Evolutionary conservation across 2,888 invertebrate species (phyloP).

Genomic region (Drosophila tanythrix): DNA sequence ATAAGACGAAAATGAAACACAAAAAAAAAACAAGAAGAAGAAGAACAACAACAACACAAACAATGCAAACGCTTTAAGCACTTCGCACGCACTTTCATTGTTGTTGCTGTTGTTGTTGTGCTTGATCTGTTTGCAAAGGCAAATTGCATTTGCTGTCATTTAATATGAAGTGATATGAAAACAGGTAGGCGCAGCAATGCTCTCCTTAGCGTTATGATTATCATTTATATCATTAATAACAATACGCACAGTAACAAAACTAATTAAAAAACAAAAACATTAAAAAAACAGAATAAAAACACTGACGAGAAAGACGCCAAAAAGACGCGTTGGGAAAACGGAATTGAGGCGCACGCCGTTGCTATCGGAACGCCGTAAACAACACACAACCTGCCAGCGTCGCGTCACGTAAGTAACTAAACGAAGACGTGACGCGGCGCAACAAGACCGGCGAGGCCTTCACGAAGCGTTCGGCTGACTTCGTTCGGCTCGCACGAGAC

Average conservation of each 20-base stretch:
- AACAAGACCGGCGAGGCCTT: constrained; percentile 37
- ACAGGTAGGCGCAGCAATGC: constrained; percentile 41
- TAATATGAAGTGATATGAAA: constrained; percentile 6
- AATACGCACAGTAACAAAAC: constrained; percentile 26
- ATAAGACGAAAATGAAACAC: constrained; percentile 10
- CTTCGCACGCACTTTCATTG: constrained; percentile 42
- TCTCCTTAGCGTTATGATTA: constrained; percentile 23
- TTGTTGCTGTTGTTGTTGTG: constrained; percentile 8
- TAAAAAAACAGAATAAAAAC: constrained; percentile 21
- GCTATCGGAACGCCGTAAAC: constrained; percentile 1
- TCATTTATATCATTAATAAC: constrained; percentile 37
- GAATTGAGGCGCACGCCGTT: constrained; percentile 22
- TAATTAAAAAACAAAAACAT: constrained; percentile 14
- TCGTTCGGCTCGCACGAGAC: constrained; percentile 32
- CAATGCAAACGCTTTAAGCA: constrained; percentile 37
- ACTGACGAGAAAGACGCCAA: constrained; percentile 44
- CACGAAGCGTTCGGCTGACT: constrained; percentile 28
- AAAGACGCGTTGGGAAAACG: constrained; percentile 21
- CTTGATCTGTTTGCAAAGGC: constrained; percentile 9
- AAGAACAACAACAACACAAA: constrained; percentile 21
- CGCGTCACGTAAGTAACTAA: constrained; percentile 68
- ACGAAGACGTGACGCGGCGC: constrained; percentile 27
- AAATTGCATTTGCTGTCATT: constrained; percentile 52
- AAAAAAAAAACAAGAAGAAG: background rate
- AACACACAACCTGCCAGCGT: constrained; percentile 52